Conservation (phyloP, 2,888 invertebrate species). For the Hymenopus coronatus region DNA sequence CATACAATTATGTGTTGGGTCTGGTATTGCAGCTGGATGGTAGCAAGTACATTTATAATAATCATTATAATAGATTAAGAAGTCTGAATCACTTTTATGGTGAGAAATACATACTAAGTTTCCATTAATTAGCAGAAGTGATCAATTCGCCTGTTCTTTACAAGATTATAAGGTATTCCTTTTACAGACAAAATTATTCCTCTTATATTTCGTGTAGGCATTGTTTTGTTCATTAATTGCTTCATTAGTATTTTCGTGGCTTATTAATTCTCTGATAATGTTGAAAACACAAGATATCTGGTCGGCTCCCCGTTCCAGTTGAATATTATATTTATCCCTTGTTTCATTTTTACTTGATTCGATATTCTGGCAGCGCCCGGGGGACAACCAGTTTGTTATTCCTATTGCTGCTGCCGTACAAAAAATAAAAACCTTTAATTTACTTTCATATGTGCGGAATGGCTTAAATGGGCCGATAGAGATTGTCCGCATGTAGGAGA, state of each 20-base stretch:
- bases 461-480: slow-evolving; percentile 19
- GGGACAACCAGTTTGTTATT: background rate
- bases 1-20: too few species aligned
- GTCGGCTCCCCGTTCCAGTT: background rate
- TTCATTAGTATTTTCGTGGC: background rate
- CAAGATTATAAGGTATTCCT: too few species aligned
- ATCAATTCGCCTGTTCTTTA: too few species aligned
- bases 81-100: too few species aligned
- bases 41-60: too few species aligned
- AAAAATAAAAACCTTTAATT: slow-evolving; percentile 10
- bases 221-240: background rate
- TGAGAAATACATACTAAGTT: too few species aligned
- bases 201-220: too few species aligned
- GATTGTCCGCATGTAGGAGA: slow-evolving; percentile 16
- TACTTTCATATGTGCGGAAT: slow-evolving; percentile 13
- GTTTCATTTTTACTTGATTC: background rate
- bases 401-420: background rate
- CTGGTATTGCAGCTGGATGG: too few species aligned
- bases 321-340: background rate
- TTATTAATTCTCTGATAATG: background rate
- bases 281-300: background rate
- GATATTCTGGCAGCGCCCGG: background rate
- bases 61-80: too few species aligned
- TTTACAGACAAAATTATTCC: background rate
- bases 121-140: too few species aligned